Conservation (phyloP, 2,113 vertebrate genomes). For the Campylomormyrus numenius region DNA sequence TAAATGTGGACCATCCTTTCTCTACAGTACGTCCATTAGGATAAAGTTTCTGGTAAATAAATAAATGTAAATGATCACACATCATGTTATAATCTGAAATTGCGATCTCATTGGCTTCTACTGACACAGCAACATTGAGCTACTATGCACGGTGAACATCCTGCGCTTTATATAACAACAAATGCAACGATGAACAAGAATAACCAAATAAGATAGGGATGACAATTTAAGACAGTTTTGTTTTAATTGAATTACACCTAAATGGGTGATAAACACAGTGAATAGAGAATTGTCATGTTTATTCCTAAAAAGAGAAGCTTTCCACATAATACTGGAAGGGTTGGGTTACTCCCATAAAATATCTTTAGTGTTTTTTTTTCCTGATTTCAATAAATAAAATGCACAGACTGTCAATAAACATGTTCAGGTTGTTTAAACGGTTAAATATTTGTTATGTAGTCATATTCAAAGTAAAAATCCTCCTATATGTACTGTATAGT, state of each 20-base stretch:
- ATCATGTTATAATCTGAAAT: not conserved
- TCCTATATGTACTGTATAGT: not conserved
- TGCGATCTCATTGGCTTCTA: not conserved
- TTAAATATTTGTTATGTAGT: not conserved
- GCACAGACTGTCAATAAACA: not conserved
- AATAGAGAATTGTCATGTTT: not conserved
- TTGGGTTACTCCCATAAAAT: not conserved
- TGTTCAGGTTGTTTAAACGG: not conserved
- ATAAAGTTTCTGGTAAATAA: not conserved
- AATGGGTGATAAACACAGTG: not conserved
- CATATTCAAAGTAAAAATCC: not conserved
- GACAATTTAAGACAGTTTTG: not conserved
- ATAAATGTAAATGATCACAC: not conserved
- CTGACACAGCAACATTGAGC: not conserved
- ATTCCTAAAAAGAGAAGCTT: not conserved
- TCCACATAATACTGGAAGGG: not conserved
- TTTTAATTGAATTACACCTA: not conserved
- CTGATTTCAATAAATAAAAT: not conserved
- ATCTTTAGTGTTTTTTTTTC: not conserved
- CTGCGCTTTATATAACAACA: not conserved
- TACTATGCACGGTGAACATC: not conserved
- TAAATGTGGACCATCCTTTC: not conserved
- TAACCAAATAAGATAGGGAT: not conserved
- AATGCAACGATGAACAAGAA: not conserved
- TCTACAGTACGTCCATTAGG: not conserved